A percentile compares a stretch with the other conserved stretches of the same genome.
phyloP scores from a whole-genome alignment of 2,888 invertebrate species.

The Ypsolopha scabrella region DNA sequence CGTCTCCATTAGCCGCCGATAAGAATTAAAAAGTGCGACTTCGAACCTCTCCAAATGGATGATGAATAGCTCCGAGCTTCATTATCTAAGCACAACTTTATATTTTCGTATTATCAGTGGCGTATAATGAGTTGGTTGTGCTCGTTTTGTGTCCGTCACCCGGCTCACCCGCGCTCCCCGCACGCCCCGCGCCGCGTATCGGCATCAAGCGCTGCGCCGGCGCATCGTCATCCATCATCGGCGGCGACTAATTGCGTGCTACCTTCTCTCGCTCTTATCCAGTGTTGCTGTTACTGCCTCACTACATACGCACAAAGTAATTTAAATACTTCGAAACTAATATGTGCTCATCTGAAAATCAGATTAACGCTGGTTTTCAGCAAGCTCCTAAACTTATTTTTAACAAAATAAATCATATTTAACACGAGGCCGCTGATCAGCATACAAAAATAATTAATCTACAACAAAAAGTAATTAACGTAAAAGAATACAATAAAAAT shows the following conservation, averaged over 20 bases:
- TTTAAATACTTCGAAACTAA: too few species aligned
- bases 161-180: too few species aligned
- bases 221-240: slow-evolving; percentile 59
- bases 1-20: background rate
- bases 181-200: slow-evolving; percentile 23
- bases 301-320: too few species aligned
- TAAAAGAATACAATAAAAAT: too few species aligned
- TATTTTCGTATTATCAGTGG: slow-evolving; percentile 42
- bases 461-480: too few species aligned
- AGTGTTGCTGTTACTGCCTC: slow-evolving; percentile 13
- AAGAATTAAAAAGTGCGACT: background rate
- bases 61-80: slow-evolving; percentile 1
- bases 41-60: background rate
- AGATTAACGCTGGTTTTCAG: too few species aligned
- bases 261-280: slow-evolving; percentile 59
- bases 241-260: slow-evolving; percentile 64
- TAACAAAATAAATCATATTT: too few species aligned
- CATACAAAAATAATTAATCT: too few species aligned
- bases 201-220: slow-evolving; percentile 21
- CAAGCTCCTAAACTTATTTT: too few species aligned
- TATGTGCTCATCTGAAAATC: too few species aligned
- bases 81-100: slow-evolving; percentile 4
- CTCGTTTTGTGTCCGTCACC: slow-evolving; percentile 59
- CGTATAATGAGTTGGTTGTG: slow-evolving; percentile 60
- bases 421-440: too few species aligned